Evolutionary conservation across 2,797 vertebrate genomes (phyloP).

Genomic region (Tadarida brasiliensis): DNA sequence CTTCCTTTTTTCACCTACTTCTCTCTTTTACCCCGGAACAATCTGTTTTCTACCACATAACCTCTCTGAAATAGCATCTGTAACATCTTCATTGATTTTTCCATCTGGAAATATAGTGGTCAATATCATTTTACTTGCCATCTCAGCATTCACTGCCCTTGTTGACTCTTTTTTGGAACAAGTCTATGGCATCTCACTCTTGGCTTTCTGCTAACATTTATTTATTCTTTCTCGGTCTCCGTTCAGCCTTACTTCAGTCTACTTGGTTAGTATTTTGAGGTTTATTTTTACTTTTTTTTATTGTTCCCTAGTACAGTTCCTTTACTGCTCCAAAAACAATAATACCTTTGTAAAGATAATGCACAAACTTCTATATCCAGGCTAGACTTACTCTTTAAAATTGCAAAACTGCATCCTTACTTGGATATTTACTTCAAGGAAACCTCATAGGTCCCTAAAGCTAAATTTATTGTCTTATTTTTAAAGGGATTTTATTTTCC

Average conservation of each 20-base stretch:
- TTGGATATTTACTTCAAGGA: background rate
- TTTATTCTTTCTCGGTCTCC: background rate
- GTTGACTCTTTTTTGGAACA: slow-evolving; percentile 20
- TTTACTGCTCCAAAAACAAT: background rate
- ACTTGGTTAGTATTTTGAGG: background rate
- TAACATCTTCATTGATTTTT: slow-evolving; percentile 55
- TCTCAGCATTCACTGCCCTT: slow-evolving; percentile 15
- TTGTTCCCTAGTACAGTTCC: background rate
- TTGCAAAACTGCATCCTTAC: background rate
- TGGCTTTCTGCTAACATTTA: background rate
- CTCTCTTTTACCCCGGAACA: background rate
- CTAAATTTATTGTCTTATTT: background rate
- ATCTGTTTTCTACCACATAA: background rate
- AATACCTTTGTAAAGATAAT: background rate
- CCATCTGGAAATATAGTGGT: slow-evolving; percentile 28
- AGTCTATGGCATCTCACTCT: background rate
- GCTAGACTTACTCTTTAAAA: background rate
- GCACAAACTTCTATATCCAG: background rate
- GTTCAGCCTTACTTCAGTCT: background rate
- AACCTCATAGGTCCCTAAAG: background rate
- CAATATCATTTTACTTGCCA: slow-evolving; percentile 48
- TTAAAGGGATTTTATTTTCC: background rate
- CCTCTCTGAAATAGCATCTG: slow-evolving; percentile 43
- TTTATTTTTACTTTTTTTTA: background rate
- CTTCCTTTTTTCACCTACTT: background rate